Evolutionary conservation across 2,113 vertebrate genomes (phyloP), one percentile per base, ranked within the genome.

Genomic region (Percopsis transmontana): DNA sequence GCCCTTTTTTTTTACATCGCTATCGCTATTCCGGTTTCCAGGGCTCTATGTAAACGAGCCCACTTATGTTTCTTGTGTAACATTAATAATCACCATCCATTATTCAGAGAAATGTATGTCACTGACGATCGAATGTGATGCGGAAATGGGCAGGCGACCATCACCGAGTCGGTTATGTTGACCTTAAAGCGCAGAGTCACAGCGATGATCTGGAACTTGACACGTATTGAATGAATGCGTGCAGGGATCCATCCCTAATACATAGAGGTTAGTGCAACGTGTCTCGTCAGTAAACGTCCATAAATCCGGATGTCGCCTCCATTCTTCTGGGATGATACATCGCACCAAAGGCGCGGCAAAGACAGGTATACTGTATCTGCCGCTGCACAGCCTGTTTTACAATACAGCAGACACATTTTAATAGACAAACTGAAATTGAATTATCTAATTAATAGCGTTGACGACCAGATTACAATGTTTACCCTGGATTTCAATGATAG

Each of bases 251-350:
- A 69, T 83, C 84, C 74, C 58, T 6, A 10, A 7, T 0, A 6
- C 50, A 2, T 70, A 70, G 1, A 8, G 27, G 33, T 39, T 60
- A 0, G 39, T 11, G 57, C 3, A 9, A 16, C n/a, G 14, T 13
- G 39, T 12, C 5, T 38, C 2, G 24, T 15, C 39, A 55, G 51
- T 18, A 13, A 62, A 39, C 3, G n/a, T 6, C 45, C 18, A 5
- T 13, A 24, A 48, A 16, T 24, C 24, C 2, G 42, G 11, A 61
- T 58, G 50, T 38, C 51, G 77, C 76, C 82, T 40, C 66, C 79
- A 0, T 19, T 7, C n/a, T 55, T 2, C 20, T 10, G 16, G 70
- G 74, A 63, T 8, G 62, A 55, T 11, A 15, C 48, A 65, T 55
- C 42, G 10, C 62, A 54, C 13, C 7, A 48, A 33, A 10, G 13